Evolutionary conservation across 2,797 vertebrate genomes (phyloP), one percentile per base, ranked within the genome.

Genomic region (Thaleichthys pacificus): DNA sequence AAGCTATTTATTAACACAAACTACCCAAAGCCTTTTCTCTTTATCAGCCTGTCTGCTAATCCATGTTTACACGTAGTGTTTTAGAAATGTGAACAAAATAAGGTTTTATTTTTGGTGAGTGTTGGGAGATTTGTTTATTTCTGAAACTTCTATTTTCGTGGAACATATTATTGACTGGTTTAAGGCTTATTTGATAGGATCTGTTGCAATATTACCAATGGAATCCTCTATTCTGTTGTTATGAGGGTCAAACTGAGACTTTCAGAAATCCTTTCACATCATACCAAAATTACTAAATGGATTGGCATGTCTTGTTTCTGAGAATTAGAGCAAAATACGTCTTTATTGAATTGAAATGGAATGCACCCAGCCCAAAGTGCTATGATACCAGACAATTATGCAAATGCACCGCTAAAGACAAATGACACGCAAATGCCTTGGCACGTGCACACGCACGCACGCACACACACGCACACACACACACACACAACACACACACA

Each of bases 381-480:
- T 88, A 15, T 85, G 89, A 93, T 91, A 90, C 86, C 81, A 78
- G 88, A 87, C 87, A 90, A 91, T 91, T 91, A 91, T 90, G 88
- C 87, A 90, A 91, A 92, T 88, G 80, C 75, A 69, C 77, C n/a
- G 71, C 79, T 79, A 82, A 81, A 85, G 84, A 84, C 35, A 85
- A 22, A 72, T 75, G 76, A 68, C 26, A 57, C 66, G 28, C 67
- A 68, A 66, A 64, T 9, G 69, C 22, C 62, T 63, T 69, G 42
- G 24, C 60, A 24, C 61, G 56, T 12, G 30, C 24, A 28, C 61
- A 63, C 60, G 28, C 67, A 64, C 32, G 51, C 54, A 32, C 14
- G 28, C 17, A 38, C 64, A 70, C 42, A 61, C 57, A 22, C 68
- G 7, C 35, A 61, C 57, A 42, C 49, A 74, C 58, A 67, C 66